phyloP scores from a whole-genome alignment of 2,888 invertebrate species.

The Dasypolia templi region DNA sequence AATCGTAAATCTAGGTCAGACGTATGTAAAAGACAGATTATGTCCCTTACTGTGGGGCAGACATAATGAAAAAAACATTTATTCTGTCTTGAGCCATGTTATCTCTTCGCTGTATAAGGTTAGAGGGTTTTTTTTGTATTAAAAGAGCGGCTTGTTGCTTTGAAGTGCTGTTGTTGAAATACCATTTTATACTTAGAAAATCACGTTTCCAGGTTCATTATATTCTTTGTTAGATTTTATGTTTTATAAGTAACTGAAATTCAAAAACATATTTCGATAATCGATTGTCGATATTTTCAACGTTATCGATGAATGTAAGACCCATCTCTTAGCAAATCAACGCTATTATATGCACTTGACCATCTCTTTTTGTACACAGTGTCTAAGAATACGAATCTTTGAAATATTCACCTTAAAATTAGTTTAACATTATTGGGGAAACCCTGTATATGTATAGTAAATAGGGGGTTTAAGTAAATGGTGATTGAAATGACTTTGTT shows the following conservation, averaged over 20 bases:
- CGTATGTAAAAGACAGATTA: conserved; percentile 57
- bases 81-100: conserved; percentile 23
- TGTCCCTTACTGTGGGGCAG: conserved; percentile 30
- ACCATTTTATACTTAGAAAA: conserved; percentile 7
- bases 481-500: conserved; percentile 6
- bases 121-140: neutral
- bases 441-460: neutral
- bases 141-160: neutral
- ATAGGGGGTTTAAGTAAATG: neutral
- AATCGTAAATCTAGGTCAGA: conserved; percentile 51
- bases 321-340: conserved; percentile 75
- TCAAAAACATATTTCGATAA: neutral
- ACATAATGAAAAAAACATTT: conserved; percentile 41
- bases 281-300: conserved; percentile 16
- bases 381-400: conserved; percentile 21
- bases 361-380: conserved; percentile 36
- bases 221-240: no score
- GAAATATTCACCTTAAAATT: neutral
- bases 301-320: conserved; percentile 50
- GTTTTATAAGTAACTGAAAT: no score
- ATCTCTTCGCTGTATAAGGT: conserved; percentile 25
- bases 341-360: conserved; percentile 69
- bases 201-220: neutral
- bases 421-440: neutral
- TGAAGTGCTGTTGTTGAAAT: conserved; percentile 31